These are phyloP conservation scores for Pelecanus crispus DNA, from an alignment of 2,113 vertebrate genomes.

Conservation along the genomic window DNA sequence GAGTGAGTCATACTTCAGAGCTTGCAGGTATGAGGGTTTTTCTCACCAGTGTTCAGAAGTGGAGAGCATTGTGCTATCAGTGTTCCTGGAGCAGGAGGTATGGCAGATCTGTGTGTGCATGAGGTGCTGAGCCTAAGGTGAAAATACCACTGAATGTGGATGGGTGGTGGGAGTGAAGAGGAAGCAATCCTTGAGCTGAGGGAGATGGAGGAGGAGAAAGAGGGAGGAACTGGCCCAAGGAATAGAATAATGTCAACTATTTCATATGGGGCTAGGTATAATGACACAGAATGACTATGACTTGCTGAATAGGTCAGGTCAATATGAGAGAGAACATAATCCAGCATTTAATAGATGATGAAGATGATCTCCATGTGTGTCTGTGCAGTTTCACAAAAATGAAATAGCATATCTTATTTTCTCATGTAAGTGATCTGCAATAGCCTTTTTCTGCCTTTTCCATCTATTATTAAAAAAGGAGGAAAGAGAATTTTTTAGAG, in stretches of 20 bases:
- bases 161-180: background rate
- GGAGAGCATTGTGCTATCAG: fast-evolving
- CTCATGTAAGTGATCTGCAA: background rate
- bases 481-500: background rate
- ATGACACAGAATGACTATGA: background rate
- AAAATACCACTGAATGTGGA: background rate
- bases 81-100: fast-evolving
- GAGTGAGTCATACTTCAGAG: background rate
- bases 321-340: background rate
- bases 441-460: background rate
- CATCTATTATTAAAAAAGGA: background rate
- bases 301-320: background rate
- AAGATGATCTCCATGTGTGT: background rate
- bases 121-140: background rate
- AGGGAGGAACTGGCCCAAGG: background rate
- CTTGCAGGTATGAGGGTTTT: background rate
- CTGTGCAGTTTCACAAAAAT: background rate
- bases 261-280: background rate
- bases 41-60: background rate
- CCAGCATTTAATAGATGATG: background rate
- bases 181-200: background rate
- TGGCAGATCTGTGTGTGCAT: fast-evolving
- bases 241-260: background rate
- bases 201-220: background rate
- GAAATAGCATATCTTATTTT: background rate